Base-by-base conservation (phyloP, 1,140 invertebrate genomes). In the Drosophila kanapiae region DNA sequence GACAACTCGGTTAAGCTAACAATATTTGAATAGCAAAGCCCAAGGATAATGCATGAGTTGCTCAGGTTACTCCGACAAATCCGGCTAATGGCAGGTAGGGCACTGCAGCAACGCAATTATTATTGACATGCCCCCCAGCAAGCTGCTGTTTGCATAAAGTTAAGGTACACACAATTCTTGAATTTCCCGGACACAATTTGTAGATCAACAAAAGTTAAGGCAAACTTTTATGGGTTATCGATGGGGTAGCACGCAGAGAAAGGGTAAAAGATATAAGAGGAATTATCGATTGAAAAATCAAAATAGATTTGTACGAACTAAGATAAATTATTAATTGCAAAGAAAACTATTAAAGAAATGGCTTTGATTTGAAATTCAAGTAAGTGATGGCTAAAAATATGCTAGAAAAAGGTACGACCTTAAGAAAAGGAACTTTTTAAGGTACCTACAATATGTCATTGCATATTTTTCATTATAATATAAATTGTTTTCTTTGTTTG, bases 1-100 rank as follows among this genome's bases (percentile, higher is more conserved):
- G 82, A 84, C 82, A 84, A 84, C 77, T 84, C 81, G 82, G 82
- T 84, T 84, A 84, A 84, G 74, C 82, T 84, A 84, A 84, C 82
- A 84, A 84, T 84, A 83, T 83, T 83, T 83, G 80, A 83, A 83
- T 83, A 83, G 80, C 75, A 83, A 60, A 75, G 54, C 76, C 54
- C 75, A 76, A 76, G 74, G 69, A 71, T 72, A 76, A 77, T 77
- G 71, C 72, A 77, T 76, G 74, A 76, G 72, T 67, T 65, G 72
- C 45, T 76, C 71, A 62, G 71, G 71, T 75, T 63, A 63, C 48
- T 40, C 71, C 62, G 40, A 48, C 71, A 63, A 75, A 75, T 75
- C 71, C 54, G 57, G 71, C 71, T 75, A 75, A 75, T 74, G 70
- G 56, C 69, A 45, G 69, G 57, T 40, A 13, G 8, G 68, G 11